Conservation (phyloP, 2,113 vertebrate species). For the Sapajus apella region DNA sequence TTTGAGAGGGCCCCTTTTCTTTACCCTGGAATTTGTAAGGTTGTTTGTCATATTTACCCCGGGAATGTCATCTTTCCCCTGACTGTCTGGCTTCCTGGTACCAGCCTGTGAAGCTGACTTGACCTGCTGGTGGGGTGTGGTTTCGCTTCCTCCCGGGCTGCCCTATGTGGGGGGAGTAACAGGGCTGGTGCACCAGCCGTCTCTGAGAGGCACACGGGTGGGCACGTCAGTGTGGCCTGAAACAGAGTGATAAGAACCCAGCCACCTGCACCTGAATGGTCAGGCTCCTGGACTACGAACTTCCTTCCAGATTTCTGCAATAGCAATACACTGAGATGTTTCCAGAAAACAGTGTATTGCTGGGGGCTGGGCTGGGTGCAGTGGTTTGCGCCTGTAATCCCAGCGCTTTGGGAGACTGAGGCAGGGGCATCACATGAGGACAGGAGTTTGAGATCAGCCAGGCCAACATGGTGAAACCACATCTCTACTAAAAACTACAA, state of each 20-base stretch:
- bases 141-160: rapidly evolving
- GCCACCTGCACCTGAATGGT: neutral
- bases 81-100: neutral
- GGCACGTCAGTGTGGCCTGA: neutral
- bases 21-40: neutral
- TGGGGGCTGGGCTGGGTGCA: no score
- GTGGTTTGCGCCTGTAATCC: no score
- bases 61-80: neutral
- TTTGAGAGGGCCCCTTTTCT: neutral
- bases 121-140: rapidly evolving
- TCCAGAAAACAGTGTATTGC: no score
- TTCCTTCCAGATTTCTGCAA: neutral
- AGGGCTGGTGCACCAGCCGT: no score
- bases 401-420: no score
- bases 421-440: no score
- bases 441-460: no score
- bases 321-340: neutral
- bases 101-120: neutral
- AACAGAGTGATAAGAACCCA: neutral
- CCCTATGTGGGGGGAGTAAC: rapidly evolving
- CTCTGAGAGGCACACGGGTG: rapidly evolving
- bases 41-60: neutral
- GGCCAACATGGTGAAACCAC: no score
- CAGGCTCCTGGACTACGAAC: neutral
- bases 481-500: no score